Conservation (phyloP, 2,888 invertebrate genomes). For the Ophion ventricosus region DNA sequence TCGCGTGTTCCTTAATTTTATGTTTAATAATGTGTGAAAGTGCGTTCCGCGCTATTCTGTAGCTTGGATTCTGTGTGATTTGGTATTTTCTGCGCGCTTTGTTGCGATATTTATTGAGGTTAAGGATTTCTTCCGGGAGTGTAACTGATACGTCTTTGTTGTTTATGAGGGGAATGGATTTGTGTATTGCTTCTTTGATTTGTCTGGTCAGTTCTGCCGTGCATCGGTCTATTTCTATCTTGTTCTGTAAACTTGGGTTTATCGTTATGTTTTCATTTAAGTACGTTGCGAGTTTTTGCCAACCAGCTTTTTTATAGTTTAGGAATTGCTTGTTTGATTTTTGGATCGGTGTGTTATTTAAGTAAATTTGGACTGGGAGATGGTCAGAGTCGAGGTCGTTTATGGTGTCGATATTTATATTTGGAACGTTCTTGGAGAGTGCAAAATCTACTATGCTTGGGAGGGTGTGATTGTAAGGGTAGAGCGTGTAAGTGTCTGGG, state of each 20-base stretch:
- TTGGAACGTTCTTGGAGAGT: neutral
- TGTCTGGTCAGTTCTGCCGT: neutral
- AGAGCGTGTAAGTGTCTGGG: neutral
- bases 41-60: neutral
- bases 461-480: neutral
- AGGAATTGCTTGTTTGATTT: neutral
- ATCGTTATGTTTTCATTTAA: neutral
- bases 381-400: constrained; percentile 5
- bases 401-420: neutral
- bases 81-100: neutral
- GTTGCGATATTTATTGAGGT: neutral
- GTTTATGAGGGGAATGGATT: neutral
- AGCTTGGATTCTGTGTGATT: neutral
- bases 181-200: neutral
- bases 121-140: neutral
- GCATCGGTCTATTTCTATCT: neutral
- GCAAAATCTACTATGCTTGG: neutral
- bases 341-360: neutral
- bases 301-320: constrained; percentile 5
- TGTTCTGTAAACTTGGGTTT: neutral
- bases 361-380: neutral
- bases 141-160: neutral
- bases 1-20: constrained; percentile 7
- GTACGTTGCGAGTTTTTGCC: neutral
- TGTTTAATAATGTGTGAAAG: neutral